Base-by-base conservation (phyloP, 2,888 invertebrate genomes). In the Phymatocera aterrima region DNA sequence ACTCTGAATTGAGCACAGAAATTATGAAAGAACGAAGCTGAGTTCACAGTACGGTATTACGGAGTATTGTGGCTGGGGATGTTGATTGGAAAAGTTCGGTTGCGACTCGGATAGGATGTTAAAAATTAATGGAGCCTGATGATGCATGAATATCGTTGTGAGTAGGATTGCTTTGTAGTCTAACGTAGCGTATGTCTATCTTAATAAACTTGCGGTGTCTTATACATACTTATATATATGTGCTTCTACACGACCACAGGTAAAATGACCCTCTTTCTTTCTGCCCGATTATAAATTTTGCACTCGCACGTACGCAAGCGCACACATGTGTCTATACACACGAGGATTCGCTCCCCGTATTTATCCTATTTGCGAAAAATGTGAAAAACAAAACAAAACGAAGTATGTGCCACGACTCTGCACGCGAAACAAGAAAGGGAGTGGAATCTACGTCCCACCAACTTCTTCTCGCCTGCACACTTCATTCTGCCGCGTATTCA, bases 1-100 rank as follows among this genome's bases (percentile, higher is more conserved):
- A 5, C 28, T 57, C 28, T 57, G 15, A 28, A 28, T 28, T 64
- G 34, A n/a, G 18, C 18, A 24, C 61, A 18, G 37, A n/a, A 21
- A 37, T 37, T 3, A 31, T n/a, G 37, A 34, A 37, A 64, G 37
- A 37, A 64, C 31, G 37, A 64, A 37, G 61, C 57, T 57, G 28
- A 31, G n/a, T 64, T 64, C n/a, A 64, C 37, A 64, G 37, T 64
- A 34, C 61, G 37, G 61, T 64, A 10, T 64, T 64, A 64, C 37
- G 37, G 34, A 64, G 37, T 18, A 34, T 64, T 31, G 24, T 8
- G 40, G 28, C 68, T 24, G 31, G 57, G 60, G 57, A 57, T 75
- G 75, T 75, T 75, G 60, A 75, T 75, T 75, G 75, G 54, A 75
- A 75, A 75, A 75, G 57, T 75, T 75, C 43, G n/a, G 54, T 54